These are phyloP conservation scores for Hydraecia micacea DNA, from an alignment of 2,888 invertebrate genomes.

Conservation along the genomic window DNA sequence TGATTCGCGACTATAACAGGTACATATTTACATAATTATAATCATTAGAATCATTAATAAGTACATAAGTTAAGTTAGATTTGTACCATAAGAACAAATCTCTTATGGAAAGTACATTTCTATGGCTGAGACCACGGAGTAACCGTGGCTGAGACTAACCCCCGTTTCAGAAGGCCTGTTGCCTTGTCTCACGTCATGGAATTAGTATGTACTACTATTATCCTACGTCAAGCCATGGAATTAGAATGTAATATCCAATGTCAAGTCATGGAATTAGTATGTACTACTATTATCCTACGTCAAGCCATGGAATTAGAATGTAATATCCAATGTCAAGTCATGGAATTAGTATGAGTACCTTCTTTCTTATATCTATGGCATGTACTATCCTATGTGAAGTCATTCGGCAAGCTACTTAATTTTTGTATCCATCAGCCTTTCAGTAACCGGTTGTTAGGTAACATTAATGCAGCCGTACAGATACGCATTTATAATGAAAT, in stretches of 20 bases:
- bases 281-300: neutral
- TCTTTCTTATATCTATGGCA: neutral
- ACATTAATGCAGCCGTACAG: neutral
- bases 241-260: neutral
- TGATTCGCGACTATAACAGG: no score
- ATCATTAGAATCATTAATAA: no score
- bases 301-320: neutral
- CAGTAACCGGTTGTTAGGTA: neutral
- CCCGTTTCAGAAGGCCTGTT: neutral
- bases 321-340: neutral
- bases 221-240: neutral
- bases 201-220: no score
- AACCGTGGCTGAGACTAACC: neutral
- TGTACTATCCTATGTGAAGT: neutral
- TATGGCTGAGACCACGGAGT: neutral
- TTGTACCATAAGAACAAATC: no score
- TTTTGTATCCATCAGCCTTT: neutral
- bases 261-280: neutral
- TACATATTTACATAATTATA: no score
- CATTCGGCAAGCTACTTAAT: neutral
- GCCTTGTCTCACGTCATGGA: neutral
- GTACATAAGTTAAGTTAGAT: no score
- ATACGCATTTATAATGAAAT: neutral
- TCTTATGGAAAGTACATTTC: neutral
- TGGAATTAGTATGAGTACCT: neutral